These are phyloP conservation scores for Phocides pigmalion DNA, from an alignment of 1,140 invertebrate genomes.

Conservation along the genomic window DNA sequence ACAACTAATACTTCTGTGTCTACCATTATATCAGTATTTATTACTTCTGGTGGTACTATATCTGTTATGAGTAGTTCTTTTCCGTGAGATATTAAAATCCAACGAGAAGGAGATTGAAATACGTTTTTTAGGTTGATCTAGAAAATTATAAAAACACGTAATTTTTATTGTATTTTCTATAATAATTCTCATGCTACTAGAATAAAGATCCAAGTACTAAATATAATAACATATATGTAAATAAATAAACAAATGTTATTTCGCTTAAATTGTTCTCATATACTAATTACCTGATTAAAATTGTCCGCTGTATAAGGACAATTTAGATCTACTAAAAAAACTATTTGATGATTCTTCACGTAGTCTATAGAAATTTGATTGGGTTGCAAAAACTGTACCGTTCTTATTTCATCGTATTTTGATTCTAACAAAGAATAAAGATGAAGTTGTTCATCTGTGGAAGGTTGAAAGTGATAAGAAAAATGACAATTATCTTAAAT, in stretches of 20 bases:
- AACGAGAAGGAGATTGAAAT: slow-evolving; percentile 38
- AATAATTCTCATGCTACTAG: too few relatives aligned
- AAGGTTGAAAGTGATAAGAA: neutral
- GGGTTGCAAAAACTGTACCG: slow-evolving; percentile 38
- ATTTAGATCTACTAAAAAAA: slow-evolving; percentile 55
- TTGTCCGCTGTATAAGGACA: slow-evolving; percentile 45
- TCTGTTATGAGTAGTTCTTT: slow-evolving; percentile 2
- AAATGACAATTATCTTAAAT: too few relatives aligned
- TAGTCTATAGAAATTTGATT: slow-evolving; percentile 33
- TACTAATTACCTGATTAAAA: slow-evolving; percentile 44
- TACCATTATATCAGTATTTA: slow-evolving; percentile 41
- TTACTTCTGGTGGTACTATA: slow-evolving; percentile 38
- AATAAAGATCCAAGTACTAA: too few relatives aligned
- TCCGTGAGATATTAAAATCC: slow-evolving; percentile 43
- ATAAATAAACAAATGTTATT: too few relatives aligned
- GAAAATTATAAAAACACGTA: neutral
- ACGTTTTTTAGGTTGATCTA: neutral
- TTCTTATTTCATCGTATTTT: slow-evolving; percentile 35
- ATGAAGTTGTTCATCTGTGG: slow-evolving; percentile 48
- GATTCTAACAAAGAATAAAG: slow-evolving; percentile 37
- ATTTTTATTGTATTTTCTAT: too few relatives aligned
- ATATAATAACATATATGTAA: too few relatives aligned
- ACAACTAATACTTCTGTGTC: slow-evolving; percentile 51
- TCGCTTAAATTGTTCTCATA: too few relatives aligned
- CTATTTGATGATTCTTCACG: slow-evolving; percentile 43